phyloP scores from a whole-genome alignment of 1,140 invertebrate genomes.

The Drosophila murphyi region DNA sequence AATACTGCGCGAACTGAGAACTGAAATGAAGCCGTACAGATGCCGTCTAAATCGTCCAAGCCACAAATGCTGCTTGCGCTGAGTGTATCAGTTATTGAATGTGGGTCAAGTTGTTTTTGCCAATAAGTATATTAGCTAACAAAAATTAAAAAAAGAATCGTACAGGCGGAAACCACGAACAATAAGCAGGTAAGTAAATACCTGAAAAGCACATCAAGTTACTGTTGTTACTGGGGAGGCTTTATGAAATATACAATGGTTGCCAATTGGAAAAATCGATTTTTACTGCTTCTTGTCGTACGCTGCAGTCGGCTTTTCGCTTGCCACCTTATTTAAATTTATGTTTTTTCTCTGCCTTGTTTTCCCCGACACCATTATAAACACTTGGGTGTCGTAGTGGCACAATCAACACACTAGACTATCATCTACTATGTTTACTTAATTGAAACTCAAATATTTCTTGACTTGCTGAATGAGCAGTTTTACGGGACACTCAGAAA shows the following conservation, averaged over 20 bases:
- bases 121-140: slow-evolving; percentile 4
- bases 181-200: slow-evolving; percentile 5
- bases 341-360: slow-evolving; percentile 47
- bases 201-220: neutral
- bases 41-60: neutral
- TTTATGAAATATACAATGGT: slow-evolving; percentile 25
- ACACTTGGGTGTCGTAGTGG: slow-evolving; percentile 29
- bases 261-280: slow-evolving; percentile 65
- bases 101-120: slow-evolving; percentile 10
- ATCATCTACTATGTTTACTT: slow-evolving; percentile 14
- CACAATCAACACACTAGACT: neutral
- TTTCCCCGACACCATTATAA: slow-evolving; percentile 41
- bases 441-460: slow-evolving; percentile 65
- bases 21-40: neutral
- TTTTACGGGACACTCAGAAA: too few species aligned
- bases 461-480: neutral
- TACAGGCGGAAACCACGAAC: slow-evolving; percentile 5
- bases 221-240: neutral
- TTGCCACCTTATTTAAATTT: slow-evolving; percentile 13
- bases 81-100: slow-evolving; percentile 3
- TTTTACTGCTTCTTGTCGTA: slow-evolving; percentile 25
- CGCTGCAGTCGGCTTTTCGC: neutral
- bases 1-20: too few species aligned
- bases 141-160: neutral
- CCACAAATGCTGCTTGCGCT: neutral